Percentiles rank a stretch among this genome's conserved stretches.
Evolutionary conservation across 2,888 invertebrate species (phyloP).

Genomic region (Glomeris marginata): DNA sequence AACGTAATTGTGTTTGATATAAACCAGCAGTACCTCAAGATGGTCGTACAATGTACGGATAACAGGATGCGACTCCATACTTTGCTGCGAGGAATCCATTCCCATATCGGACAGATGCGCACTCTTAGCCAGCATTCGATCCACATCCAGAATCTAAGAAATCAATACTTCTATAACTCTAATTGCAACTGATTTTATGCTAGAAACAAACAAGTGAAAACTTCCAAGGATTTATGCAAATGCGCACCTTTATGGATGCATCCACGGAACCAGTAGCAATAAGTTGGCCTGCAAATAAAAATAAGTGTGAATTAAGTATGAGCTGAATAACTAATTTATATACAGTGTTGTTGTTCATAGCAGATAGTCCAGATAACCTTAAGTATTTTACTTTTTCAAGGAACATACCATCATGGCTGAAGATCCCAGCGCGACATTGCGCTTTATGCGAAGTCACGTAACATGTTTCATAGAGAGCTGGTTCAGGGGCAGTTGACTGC

Average conservation of each 20-base stretch:
- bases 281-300: background rate
- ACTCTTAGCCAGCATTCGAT: conserved; percentile 96
- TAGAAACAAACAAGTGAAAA: conserved; percentile 10
- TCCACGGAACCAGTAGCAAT: conserved; percentile 92
- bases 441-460: conserved; percentile 98
- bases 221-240: background rate
- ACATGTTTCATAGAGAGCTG: conserved; percentile 93
- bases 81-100: conserved; percentile 36
- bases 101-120: conserved; percentile 42
- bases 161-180: conserved; percentile 4
- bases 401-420: conserved; percentile 60
- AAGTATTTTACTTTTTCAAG: no score
- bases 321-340: no score
- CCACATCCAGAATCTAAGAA: conserved; percentile 81
- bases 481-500: conserved; percentile 82
- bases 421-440: conserved; percentile 80
- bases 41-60: conserved; percentile 96
- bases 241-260: conserved; percentile 77
- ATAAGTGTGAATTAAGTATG: background rate
- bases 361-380: no score
- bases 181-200: background rate
- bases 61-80: conserved; percentile 86
- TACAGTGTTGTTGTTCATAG: no score
- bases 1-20: background rate
- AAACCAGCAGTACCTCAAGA: conserved; percentile 43